These are phyloP conservation scores for Diaphora mendica DNA, from an alignment of 2,888 invertebrate genomes.

Conservation along the genomic window DNA sequence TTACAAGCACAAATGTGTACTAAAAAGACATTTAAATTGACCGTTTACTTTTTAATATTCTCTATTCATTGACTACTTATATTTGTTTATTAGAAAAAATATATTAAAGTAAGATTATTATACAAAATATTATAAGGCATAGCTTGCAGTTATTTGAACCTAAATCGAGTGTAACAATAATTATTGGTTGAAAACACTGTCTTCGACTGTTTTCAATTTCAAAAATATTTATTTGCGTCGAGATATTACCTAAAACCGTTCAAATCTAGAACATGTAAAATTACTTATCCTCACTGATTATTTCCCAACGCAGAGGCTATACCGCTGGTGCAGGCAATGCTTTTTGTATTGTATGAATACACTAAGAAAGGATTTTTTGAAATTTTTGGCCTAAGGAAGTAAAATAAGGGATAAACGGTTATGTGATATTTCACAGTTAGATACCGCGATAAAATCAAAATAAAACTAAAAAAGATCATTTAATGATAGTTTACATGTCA, in stretches of 20 bases:
- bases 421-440: too few species aligned
- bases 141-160: neutral
- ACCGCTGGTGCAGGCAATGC: too few species aligned
- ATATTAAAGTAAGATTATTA: neutral
- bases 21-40: slow-evolving; percentile 62
- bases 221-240: too few species aligned
- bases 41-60: slow-evolving; percentile 48
- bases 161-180: neutral
- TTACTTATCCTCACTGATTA: too few species aligned
- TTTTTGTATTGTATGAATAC: too few species aligned
- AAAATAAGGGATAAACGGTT: too few species aligned
- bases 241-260: too few species aligned
- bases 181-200: neutral
- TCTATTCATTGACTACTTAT: slow-evolving; percentile 13
- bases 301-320: too few species aligned
- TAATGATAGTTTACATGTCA: neutral
- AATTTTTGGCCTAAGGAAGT: too few species aligned
- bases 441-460: neutral
- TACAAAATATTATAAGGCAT: neutral
- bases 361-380: too few species aligned
- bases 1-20: slow-evolving; percentile 64
- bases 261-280: too few species aligned
- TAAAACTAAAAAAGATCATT: neutral
- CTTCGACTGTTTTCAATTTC: neutral
- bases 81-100: neutral